Evolutionary conservation across 2,797 vertebrate genomes (phyloP), one percentile per base, ranked within the genome.

Genomic region (Champsocephalus esox): DNA sequence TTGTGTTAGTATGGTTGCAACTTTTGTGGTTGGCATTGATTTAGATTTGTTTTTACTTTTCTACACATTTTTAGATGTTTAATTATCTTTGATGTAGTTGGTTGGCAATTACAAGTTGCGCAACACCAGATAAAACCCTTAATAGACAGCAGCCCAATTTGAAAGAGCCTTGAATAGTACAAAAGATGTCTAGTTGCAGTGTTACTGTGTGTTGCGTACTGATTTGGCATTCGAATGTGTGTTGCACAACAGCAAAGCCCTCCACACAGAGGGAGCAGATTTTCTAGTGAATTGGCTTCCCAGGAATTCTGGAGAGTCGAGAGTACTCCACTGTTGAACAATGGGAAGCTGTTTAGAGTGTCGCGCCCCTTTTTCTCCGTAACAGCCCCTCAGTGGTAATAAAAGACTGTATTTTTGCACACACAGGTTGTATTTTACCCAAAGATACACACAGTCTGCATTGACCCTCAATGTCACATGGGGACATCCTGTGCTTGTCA

Each of bases 201-300:
- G 62, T 64, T 54, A 16, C 44, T n/a, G 5, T 0, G 64, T 43
- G 51, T 0, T 66, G 0, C 4, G 38, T n/a, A 60, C 45, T 9
- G 34, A 24, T 73, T 54, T 52, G 66, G 58, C 21, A 10, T 71
- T 66, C 5, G 19, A 38, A 64, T 28, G 14, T 65, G 63, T 73
- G 68, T 89, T 89, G 80, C 87, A 83, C 83, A 88, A 90, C 73
- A 77, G 44, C 28, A 1, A 4, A 66, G 63, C 64, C 48, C 79
- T 79, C 64, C 59, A 24, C 70, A 13, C 63, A 80, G 77, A 72
- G 59, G 66, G 64, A 73, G 58, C 44, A 45, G 62, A 76, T 71
- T 38, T 91, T 89, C 82, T 43, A 76, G 83, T 82, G 86, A 93
- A 93, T 87, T 81, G 86, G 84, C 79, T 92, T 91, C 82, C 90